Base-by-base conservation (phyloP, 2,888 invertebrate species). In the Trachelus iudaicus region DNA sequence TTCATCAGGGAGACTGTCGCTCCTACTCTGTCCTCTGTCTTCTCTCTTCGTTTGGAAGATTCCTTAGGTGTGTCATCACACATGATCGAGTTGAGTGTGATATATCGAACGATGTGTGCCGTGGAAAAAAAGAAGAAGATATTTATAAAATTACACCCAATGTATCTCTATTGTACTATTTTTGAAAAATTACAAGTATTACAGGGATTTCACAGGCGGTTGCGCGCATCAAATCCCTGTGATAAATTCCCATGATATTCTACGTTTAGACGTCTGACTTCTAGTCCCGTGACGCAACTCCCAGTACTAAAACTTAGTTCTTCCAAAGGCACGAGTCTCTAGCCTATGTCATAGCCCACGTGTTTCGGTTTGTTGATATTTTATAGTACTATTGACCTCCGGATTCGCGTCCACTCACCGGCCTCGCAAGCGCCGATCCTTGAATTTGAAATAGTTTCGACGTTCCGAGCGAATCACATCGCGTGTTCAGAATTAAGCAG, bases 371-470 rank as follows among this genome's bases (percentile, higher is more conserved):
- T 77, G 75, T 76, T 81, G 69, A 79, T 77, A 76, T 56, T 77
- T 81, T 78, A 78, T 81, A 78, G 79, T 81, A 79, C 76, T 79
- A 77, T 78, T 81, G 73, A 75, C 77, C 77, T 74, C 33, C 34
- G 40, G 15, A 73, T 75, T 71, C 34, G 75, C 77, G 40, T 75
- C 69, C 40, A 56, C 68, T 37, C 56, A 82, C 81, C 73, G 31
- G 71, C 31, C 31, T 23, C 56, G 56, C 56, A 56, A 9, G 71
- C 77, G 69, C 74, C 31, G 80, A 84, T 85, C 87, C 85, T 87
- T 87, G 87, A 88, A 88, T 87, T 85, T 76, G 80, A 85, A 89
- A 85, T 88, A 83, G 84, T 87, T 82, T 82, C 81, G 81, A 80
- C 81, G 86, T 83, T 81, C 80, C 71, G 71, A 77, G 78, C 69